A percentile compares a stretch with the other conserved stretches of the same genome.
These are phyloP conservation scores for Poeciliopsis presidionis DNA, from an alignment of 2,797 vertebrate genomes.

Conservation along the genomic window DNA sequence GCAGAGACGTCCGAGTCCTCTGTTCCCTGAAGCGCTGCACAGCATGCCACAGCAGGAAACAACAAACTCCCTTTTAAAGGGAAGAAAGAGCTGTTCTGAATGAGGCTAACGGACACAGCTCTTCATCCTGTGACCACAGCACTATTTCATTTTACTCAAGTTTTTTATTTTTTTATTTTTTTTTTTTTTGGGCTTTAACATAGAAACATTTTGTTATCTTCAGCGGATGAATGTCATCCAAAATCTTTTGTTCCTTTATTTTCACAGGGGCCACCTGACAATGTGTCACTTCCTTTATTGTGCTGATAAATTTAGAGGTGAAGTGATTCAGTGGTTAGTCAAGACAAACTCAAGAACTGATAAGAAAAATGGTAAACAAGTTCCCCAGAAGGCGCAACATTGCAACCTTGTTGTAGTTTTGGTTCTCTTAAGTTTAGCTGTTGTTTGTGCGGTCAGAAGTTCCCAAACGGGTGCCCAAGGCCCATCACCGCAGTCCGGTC, in stretches of 20 bases:
- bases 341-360: not conserved
- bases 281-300: not conserved
- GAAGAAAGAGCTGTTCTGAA: not conserved
- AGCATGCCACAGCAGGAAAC: not conserved
- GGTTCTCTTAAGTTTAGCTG: not conserved
- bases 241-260: constrained; percentile 8
- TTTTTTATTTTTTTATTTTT: not conserved
- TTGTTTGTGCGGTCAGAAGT: constrained; percentile 9
- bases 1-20: constrained; percentile 22
- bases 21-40: constrained; percentile 21
- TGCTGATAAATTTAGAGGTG: not conserved
- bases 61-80: not conserved
- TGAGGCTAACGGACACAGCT: not conserved
- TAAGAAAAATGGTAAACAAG: not conserved
- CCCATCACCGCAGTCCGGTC: constrained; percentile 30
- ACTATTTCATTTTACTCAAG: not conserved
- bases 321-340: not conserved
- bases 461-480: constrained; percentile 21
- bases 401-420: too few species aligned
- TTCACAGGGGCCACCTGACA: not conserved
- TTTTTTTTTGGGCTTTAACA: not conserved
- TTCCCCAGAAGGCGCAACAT: not conserved
- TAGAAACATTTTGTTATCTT: constrained; percentile 1
- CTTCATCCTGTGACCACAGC: not conserved
- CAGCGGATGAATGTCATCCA: constrained; percentile 6